Evolutionary conservation across 2,888 invertebrate genomes (phyloP), one percentile per base, ranked within the genome.

Genomic region (Eurytoma californica): DNA sequence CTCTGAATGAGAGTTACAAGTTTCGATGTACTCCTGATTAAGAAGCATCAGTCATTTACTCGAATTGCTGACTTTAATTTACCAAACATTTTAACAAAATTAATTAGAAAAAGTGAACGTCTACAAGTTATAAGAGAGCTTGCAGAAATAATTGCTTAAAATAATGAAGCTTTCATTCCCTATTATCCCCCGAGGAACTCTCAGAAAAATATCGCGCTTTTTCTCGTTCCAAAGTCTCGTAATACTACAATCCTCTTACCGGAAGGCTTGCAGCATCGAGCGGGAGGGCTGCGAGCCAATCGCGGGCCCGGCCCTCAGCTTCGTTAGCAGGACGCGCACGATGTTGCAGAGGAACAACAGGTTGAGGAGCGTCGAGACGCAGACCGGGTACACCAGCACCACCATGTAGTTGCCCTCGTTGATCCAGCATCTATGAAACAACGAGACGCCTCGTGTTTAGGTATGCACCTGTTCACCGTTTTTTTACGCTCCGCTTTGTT

Each of bases 321-420:
- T 97, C 72, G 95, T 93, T 85, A 96, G 92, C 80, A 97, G 92
- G 74, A 97, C 97, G 83, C 97, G 93, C 80, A 97, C 95, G 86
- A 97, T 97, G 91, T 97, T 97, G 91, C 96, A 95, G 82, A 97
- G 93, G 91, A 97, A 97, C 83, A 94, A 92, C 65, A 97, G 92
- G 91, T 97, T 97, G 83, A 97, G 92, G 85, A 95, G 91, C 90
- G 97, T 94, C 55, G 96, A 95, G 72, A 93, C 92, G 87, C 94
- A 94, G 47, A 96, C 97, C 49, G 96, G 95, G 82, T 94, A 94
- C 70, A 94, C 93, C 82, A 97, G 92, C 86, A 96, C 95, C 85
- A 93, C 93, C 81, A 93, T 94, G 89, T 94, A 95, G 74, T 92
- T 92, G 73, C 94, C 94, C 85, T 94, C 93, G 86, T 94, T 94